phyloP scores from a whole-genome alignment of 2,797 vertebrate genomes.

The Ptychobarbus kaznakovi region DNA sequence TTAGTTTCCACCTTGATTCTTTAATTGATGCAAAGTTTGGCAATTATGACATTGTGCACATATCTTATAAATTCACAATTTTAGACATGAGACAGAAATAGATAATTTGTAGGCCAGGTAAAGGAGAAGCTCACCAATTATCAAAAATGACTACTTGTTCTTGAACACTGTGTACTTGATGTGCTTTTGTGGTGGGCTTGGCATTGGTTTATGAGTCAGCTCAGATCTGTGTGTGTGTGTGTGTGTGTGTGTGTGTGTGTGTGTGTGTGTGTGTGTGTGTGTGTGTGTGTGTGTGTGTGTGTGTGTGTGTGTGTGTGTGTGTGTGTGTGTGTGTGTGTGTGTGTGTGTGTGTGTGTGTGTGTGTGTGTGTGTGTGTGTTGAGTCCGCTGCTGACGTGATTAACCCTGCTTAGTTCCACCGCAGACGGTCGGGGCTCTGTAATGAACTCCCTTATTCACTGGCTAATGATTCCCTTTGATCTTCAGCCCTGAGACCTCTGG shows the following conservation, averaged over 20 bases:
- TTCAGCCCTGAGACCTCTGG: conserved; percentile 80
- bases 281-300: conserved; percentile 65
- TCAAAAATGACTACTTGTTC: background rate
- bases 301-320: conserved; percentile 62
- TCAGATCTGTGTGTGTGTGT: conserved; percentile 61
- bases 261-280: conserved; percentile 62
- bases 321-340: conserved; percentile 63
- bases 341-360: conserved; percentile 65
- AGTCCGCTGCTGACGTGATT: conserved; percentile 78
- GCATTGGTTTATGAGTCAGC: conserved; percentile 53
- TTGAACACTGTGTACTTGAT: conserved; percentile 38
- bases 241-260: conserved; percentile 63
- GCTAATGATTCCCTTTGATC: conserved; percentile 88
- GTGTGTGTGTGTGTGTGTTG: conserved; percentile 61
- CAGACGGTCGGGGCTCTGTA: conserved; percentile 81
- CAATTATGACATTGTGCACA: background rate
- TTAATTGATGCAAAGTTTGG: conserved; percentile 13
- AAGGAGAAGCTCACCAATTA: conserved; percentile 25
- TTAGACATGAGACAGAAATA: background rate
- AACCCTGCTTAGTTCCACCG: conserved; percentile 75
- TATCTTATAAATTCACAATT: conserved; percentile 12
- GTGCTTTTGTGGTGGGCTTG: conserved; percentile 30
- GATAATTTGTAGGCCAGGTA: conserved; percentile 10
- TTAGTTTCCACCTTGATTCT: background rate
- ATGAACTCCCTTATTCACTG: conserved; percentile 85